These are phyloP conservation scores for Acanthopagrus latus DNA, from an alignment of 2,797 vertebrate species.

Conservation along the genomic window DNA sequence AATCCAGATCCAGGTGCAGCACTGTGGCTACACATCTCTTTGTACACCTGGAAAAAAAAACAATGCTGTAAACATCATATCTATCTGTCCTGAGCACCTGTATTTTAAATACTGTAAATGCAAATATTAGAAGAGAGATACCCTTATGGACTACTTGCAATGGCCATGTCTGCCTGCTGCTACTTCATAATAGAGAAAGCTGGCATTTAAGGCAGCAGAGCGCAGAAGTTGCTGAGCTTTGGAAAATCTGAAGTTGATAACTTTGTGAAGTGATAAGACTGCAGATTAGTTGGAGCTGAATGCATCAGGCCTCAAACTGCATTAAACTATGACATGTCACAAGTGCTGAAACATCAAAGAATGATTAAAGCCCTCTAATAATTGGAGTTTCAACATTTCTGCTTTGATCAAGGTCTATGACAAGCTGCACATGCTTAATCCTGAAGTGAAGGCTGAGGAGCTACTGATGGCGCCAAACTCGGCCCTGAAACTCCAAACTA, in stretches of 20 bases:
- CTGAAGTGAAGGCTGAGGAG: constrained; percentile 87
- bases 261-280: constrained; percentile 64
- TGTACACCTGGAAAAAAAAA: neutral
- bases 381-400: constrained; percentile 48
- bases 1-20: constrained; percentile 88
- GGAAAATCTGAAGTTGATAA: constrained; percentile 53
- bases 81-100: neutral
- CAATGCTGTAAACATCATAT: neutral
- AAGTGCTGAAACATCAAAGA: constrained; percentile 62
- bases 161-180: constrained; percentile 16
- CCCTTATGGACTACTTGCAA: constrained; percentile 12
- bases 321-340: constrained; percentile 67
- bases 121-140: constrained; percentile 20
- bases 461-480: constrained; percentile 96
- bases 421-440: constrained; percentile 89
- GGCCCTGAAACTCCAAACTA: constrained; percentile 91
- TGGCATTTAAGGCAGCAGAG: constrained; percentile 36
- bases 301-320: constrained; percentile 60
- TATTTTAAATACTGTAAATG: constrained; percentile 10
- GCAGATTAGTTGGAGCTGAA: constrained; percentile 66
- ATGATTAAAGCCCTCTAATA: constrained; percentile 56
- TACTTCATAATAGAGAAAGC: constrained; percentile 27
- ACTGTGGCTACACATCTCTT: neutral
- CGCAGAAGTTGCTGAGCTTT: constrained; percentile 48
- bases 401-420: constrained; percentile 92